Conservation (phyloP, 2,113 vertebrate genomes). For the Myrmecophaga tridactyla region DNA sequence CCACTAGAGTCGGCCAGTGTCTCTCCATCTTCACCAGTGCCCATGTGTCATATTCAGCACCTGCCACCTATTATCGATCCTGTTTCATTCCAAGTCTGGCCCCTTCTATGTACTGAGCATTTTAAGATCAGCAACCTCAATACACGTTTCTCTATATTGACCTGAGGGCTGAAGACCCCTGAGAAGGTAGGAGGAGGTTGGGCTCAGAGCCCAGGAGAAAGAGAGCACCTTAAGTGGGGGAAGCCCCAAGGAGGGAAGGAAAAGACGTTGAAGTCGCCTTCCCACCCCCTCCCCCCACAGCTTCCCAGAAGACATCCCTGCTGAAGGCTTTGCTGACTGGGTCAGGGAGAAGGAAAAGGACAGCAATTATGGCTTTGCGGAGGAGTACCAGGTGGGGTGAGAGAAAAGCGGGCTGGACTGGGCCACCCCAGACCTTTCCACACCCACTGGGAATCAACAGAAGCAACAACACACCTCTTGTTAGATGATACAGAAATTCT, state of each 20-base stretch:
- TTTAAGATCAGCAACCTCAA: neutral
- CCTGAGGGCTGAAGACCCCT: neutral
- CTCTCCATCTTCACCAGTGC: neutral
- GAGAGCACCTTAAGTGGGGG: neutral
- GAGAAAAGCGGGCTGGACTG: accelerated
- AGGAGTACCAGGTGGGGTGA: slow-evolving; percentile 65
- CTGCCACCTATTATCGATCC: neutral
- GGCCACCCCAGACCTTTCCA: neutral
- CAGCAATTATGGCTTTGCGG: slow-evolving; percentile 41
- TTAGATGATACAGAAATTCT: neutral
- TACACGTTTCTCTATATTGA: accelerated
- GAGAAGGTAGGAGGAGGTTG: neutral
- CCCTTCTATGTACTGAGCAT: neutral
- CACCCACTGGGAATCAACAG: accelerated
- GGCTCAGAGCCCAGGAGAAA: neutral
- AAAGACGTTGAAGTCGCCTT: neutral
- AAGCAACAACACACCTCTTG: accelerated
- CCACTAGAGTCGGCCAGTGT: too few relatives aligned
- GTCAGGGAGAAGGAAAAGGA: slow-evolving; percentile 42
- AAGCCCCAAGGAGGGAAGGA: neutral
- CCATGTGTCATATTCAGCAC: neutral
- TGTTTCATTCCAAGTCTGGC: neutral
- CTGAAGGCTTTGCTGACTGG: neutral
- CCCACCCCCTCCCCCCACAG: neutral
- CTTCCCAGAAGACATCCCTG: neutral